Evolutionary conservation across 1,140 invertebrate species (phyloP).

Genomic region (Nylanderia fulva): DNA sequence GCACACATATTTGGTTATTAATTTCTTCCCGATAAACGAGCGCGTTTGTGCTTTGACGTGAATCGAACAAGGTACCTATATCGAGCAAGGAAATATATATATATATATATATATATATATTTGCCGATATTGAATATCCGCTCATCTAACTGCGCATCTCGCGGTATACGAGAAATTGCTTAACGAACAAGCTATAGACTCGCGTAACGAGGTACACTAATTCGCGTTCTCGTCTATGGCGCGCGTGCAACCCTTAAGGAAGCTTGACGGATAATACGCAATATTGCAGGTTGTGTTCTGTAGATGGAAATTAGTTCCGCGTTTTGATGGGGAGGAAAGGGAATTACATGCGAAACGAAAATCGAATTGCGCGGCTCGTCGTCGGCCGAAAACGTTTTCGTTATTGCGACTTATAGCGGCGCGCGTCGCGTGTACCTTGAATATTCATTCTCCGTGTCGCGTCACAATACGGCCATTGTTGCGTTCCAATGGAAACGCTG

Average conservation of each 20-base stretch:
- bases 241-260: conserved; percentile 44
- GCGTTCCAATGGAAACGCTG: conserved; percentile 68
- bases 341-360: conserved; percentile 59
- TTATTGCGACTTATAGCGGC: conserved; percentile 61
- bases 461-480: conserved; percentile 71
- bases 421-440: conserved; percentile 64
- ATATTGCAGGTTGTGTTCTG: conserved; percentile 1
- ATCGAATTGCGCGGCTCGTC: conserved; percentile 48
- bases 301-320: conserved; percentile 23
- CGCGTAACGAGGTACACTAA: conserved; percentile 70
- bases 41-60: conserved; percentile 43
- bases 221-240: conserved; percentile 59
- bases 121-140: conserved; percentile 80
- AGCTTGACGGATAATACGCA: conserved; percentile 46
- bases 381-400: conserved; percentile 67
- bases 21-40: conserved; percentile 38
- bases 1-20: conserved; percentile 18
- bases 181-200: conserved; percentile 72
- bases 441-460: conserved; percentile 70
- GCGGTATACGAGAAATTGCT: conserved; percentile 73
- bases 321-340: background rate
- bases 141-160: conserved; percentile 66
- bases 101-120: too few species aligned
- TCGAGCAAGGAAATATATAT: conserved; percentile 71
- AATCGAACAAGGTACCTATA: background rate